Conservation (phyloP, 2,888 invertebrate genomes). For the Drosophila leonis region DNA sequence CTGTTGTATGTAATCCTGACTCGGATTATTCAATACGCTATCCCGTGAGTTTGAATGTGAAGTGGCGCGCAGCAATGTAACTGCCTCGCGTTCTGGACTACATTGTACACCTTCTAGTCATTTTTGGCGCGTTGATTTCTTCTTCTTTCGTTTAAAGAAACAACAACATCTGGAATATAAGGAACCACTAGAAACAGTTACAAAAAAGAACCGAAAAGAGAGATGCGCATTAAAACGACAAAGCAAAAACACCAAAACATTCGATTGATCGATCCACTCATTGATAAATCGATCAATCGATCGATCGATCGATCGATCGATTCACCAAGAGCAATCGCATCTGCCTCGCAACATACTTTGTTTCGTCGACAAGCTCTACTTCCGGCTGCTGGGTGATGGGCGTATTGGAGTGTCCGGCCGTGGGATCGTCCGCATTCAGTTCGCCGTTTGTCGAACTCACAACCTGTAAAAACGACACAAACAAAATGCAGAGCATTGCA, state of each 20-base stretch:
- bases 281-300: constrained; percentile 24
- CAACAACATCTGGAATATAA: constrained; percentile 94
- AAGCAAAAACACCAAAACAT: constrained; percentile 64
- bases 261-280: constrained; percentile 19
- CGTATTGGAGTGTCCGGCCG: constrained; percentile 98
- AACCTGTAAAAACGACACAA: constrained; percentile 88
- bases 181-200: constrained; percentile 77
- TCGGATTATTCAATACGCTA: constrained; percentile 86
- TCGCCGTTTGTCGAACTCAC: constrained; percentile 99
- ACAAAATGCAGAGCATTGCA: constrained; percentile 31
- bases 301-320: constrained; percentile 10
- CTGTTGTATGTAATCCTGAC: constrained; percentile 87
- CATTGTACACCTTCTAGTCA: constrained; percentile 92
- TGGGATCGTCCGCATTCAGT: constrained; percentile 97
- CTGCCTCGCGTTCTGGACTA: constrained; percentile 88
- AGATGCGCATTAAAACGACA: constrained; percentile 75
- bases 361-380: constrained; percentile 98
- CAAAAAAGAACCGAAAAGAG: constrained; percentile 54
- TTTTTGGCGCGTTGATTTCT: constrained; percentile 96
- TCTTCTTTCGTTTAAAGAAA: constrained; percentile 99
- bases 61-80: constrained; percentile 88
- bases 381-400: constrained; percentile 97
- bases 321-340: constrained; percentile 33
- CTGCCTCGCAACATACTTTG: constrained; percentile 91
- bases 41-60: constrained; percentile 89